Conservation (phyloP, 92 coral and sea anemone genomes). For the Actinostola sp. region DNA sequence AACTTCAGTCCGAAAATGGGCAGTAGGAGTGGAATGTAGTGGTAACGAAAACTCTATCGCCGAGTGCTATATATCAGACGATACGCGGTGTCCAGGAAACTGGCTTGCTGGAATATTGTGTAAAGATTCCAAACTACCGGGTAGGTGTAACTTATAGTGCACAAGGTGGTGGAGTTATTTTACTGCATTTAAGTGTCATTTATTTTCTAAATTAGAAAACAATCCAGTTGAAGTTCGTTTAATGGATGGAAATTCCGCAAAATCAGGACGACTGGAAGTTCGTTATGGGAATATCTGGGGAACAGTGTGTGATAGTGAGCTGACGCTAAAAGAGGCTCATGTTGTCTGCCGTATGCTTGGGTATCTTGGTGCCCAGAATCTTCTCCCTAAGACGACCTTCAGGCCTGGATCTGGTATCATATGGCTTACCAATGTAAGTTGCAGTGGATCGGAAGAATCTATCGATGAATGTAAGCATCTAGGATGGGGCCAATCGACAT, state of each 20-base stretch:
- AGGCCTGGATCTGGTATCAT: too few species aligned
- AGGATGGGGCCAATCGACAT: too few species aligned
- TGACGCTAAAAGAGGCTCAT: not conserved
- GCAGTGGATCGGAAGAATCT: too few species aligned
- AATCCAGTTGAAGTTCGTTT: constrained; percentile 6
- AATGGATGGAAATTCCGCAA: constrained; percentile 1
- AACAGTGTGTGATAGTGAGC: not conserved
- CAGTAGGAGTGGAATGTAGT: not conserved
- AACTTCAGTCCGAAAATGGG: not conserved
- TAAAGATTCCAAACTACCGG: not conserved
- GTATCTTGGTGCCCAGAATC: constrained; percentile 1
- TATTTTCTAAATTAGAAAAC: not conserved
- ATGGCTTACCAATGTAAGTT: too few species aligned
- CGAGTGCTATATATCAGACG: not conserved
- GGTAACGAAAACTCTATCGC: constrained; percentile 9
- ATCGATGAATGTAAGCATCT: too few species aligned
- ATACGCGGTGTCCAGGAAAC: not conserved
- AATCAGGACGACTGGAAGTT: constrained; percentile 21
- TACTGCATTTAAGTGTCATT: not conserved
- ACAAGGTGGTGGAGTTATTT: not conserved
- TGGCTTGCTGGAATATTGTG: constrained; percentile 8
- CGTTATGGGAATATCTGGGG: constrained; percentile 22
- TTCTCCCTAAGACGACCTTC: too few species aligned
- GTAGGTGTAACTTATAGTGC: not conserved
- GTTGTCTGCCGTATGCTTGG: constrained; percentile 31